phyloP scores from a whole-genome alignment of 2,113 vertebrate species.

The Prochilodus magdalenae region DNA sequence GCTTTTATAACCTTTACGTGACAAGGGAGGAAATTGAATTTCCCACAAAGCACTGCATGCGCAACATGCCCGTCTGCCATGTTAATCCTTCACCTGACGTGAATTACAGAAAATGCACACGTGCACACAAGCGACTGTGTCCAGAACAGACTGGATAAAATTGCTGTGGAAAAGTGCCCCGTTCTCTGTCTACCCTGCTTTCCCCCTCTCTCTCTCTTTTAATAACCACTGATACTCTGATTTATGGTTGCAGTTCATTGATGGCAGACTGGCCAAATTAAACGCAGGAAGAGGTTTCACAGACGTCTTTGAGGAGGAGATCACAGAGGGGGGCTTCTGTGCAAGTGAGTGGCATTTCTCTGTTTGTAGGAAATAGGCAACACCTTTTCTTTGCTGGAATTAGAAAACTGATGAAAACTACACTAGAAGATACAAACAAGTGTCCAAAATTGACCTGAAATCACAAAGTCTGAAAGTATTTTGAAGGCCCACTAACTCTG shows the following conservation, averaged over 20 bases:
- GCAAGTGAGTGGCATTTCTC: conserved; percentile 83
- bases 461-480: neutral
- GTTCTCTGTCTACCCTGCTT: conserved; percentile 44
- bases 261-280: conserved; percentile 93
- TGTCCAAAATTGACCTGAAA: neutral
- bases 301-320: conserved; percentile 96
- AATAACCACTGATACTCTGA: conserved; percentile 75
- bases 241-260: conserved; percentile 91
- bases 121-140: conserved; percentile 52
- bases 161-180: conserved; percentile 31
- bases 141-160: conserved; percentile 73
- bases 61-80: conserved; percentile 65
- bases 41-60: conserved; percentile 68
- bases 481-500: neutral
- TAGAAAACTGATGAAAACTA: neutral
- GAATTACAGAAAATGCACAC: conserved; percentile 63
- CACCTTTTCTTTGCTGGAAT: neutral
- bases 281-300: conserved; percentile 94
- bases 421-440: neutral
- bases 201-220: conserved; percentile 52
- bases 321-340: conserved; percentile 93
- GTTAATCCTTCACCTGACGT: conserved; percentile 78
- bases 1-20: conserved; percentile 70
- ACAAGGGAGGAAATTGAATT: conserved; percentile 80
- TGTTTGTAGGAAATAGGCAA: neutral